Percentiles rank a stretch among this genome's conserved stretches.
Evolutionary conservation across 2,797 vertebrate species (phyloP).

Genomic region (Dromococcyx pavoninus): DNA sequence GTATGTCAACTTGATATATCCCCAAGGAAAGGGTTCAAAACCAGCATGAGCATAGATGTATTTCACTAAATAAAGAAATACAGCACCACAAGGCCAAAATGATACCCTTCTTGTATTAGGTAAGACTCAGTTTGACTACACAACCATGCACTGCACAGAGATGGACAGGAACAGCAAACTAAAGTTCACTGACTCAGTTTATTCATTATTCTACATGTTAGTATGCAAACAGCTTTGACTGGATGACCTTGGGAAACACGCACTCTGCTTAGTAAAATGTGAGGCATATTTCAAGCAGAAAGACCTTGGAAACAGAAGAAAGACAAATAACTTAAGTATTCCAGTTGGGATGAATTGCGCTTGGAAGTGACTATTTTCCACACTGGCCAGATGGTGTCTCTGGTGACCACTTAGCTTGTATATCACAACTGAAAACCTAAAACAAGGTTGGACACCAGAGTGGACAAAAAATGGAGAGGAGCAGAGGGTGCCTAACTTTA

Average conservation of each 20-base stretch:
- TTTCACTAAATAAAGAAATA: slow-evolving; percentile 13
- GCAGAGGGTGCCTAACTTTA: not conserved
- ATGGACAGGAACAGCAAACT: not conserved
- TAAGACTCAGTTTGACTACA: not conserved
- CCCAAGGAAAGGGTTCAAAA: slow-evolving; percentile 29
- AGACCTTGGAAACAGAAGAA: not conserved
- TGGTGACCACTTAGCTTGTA: not conserved
- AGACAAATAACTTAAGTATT: not conserved
- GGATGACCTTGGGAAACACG: not conserved
- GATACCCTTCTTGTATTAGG: not conserved
- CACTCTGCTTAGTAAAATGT: not conserved
- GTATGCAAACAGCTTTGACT: not conserved
- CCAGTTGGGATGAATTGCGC: not conserved
- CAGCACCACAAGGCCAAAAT: not conserved
- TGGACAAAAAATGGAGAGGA: not conserved
- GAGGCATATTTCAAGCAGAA: not conserved
- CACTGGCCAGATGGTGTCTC: not conserved
- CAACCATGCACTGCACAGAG: not conserved
- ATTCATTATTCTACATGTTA: not conserved
- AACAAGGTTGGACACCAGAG: not conserved
- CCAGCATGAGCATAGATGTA: not conserved
- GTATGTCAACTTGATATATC: slow-evolving; percentile 41
- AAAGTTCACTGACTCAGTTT: not conserved
- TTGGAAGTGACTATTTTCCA: not conserved
- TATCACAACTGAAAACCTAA: not conserved